These are phyloP conservation scores for Drosophila setifemur DNA, from an alignment of 1,140 invertebrate species.

Conservation along the genomic window DNA sequence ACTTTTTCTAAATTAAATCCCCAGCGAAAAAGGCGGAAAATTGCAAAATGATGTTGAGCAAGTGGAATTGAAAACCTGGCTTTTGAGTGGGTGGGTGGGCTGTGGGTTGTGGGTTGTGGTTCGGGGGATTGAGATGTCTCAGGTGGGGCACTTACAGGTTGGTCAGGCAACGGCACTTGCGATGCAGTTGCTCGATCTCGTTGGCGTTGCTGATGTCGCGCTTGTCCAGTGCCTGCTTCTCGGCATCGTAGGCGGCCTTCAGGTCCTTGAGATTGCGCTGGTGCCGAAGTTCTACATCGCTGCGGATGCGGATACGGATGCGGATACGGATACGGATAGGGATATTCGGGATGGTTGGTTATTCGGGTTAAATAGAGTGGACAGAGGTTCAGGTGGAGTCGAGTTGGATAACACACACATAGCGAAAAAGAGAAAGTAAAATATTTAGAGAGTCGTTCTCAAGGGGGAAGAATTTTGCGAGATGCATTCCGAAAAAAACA, in stretches of 20 bases:
- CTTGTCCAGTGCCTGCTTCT: slow-evolving; percentile 76
- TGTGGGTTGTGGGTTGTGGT: too few species aligned
- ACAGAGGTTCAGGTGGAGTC: slow-evolving; percentile 15
- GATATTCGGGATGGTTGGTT: slow-evolving; percentile 4
- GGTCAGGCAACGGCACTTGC: slow-evolving; percentile 83
- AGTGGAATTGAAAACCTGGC: background rate
- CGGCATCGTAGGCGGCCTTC: slow-evolving; percentile 76
- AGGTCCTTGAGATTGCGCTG: slow-evolving; percentile 80
- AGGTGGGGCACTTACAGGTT: slow-evolving; percentile 83
- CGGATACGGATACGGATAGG: background rate
- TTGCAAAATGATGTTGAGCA: too few species aligned
- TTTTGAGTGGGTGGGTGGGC: background rate
- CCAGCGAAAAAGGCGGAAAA: too few species aligned
- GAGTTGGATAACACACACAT: slow-evolving; percentile 44
- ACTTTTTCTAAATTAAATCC: too few species aligned
- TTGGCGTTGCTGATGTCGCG: slow-evolving; percentile 82
- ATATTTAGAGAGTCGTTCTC: slow-evolving; percentile 19
- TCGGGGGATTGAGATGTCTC: background rate
- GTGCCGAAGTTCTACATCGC: slow-evolving; percentile 76
- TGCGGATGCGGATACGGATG: slow-evolving; percentile 26
- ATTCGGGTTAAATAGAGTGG: slow-evolving; percentile 27
- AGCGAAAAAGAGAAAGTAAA: slow-evolving; percentile 38
- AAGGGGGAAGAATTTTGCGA: background rate
- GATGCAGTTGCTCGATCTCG: slow-evolving; percentile 83
- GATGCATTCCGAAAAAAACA: background rate